Base-by-base conservation (phyloP, 2,797 vertebrate species). In the Calcarius lapponicus region DNA sequence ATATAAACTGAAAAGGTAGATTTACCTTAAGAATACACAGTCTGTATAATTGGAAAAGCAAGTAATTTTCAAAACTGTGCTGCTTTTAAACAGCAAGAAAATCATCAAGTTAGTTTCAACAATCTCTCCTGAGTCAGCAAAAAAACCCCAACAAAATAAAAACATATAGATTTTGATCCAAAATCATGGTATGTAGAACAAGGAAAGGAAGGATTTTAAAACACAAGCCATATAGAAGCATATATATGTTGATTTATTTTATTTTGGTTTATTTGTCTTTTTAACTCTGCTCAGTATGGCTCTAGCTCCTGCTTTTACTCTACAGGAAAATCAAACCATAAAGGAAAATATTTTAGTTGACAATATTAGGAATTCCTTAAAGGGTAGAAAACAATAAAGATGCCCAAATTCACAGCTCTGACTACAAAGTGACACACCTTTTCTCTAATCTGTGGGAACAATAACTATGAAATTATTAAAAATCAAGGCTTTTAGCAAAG, bases 191-290 rank as follows among this genome's bases (percentile, higher is more conserved):
- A 25, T 80, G 51, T 67, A 83, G 36, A 81, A 72, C 2, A n/a
- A 26, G 5, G 3, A 20, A 81, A 61, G 10, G 7, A 73, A 64
- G 29, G 1, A 62, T 75, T 92, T 62, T 87, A 50, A 79, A 87
- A 70, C 22, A 50, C 0, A 5, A 72, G 14, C 3, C n/a, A 43
- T 28, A 54, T 4, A 61, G 45, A 79, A 75, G 3, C 1, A 3
- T 3, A 14, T 6, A 3, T 36, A 29, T 17, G 3, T 20, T 69
- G 15, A 20, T 24, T 38, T 13, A 16, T 60, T 67, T 51, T 29
- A n/a, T 47, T 38, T 73, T 43, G 14, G 6, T 20, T 12, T 54
- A 60, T 51, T 58, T 34, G 6, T 1, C 10, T 53, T 84, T 45
- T 83, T 34, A 10, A 12, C 8, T 60, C 18, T 88, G 6, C 5